Conservation (phyloP, 1,140 invertebrate species). For the Apocrypta bakeri region DNA sequence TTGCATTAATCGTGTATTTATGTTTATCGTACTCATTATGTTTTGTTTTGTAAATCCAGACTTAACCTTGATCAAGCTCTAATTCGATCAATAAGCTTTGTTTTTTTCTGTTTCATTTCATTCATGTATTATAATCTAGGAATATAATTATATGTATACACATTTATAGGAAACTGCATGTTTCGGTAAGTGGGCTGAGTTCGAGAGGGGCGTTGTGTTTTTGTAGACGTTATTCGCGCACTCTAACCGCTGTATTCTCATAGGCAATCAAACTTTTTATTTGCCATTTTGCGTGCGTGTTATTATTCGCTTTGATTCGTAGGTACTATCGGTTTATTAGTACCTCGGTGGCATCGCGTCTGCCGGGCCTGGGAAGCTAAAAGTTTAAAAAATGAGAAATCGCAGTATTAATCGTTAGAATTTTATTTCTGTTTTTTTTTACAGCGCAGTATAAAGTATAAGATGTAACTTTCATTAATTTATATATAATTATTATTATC, state of each 20-base stretch:
- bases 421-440: conserved; percentile 22
- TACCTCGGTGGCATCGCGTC: conserved; percentile 75
- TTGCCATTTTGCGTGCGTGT: conserved; percentile 40
- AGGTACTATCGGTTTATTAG: conserved; percentile 62
- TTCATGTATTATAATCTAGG: conserved; percentile 52
- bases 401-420: conserved; percentile 68
- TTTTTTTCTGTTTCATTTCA: conserved; percentile 36
- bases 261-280: conserved; percentile 49
- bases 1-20: conserved; percentile 31
- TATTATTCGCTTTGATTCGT: conserved; percentile 48
- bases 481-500: conserved; percentile 1
- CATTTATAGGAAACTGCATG: conserved; percentile 53
- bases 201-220: conserved; percentile 56
- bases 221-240: conserved; percentile 49
- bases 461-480: conserved; percentile 67
- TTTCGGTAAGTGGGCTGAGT: conserved; percentile 52
- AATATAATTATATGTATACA: conserved; percentile 57
- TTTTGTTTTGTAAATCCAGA: conserved; percentile 32
- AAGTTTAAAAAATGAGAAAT: conserved; percentile 73
- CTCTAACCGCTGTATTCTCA: conserved; percentile 44
- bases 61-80: conserved; percentile 42
- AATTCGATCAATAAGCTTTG: conserved; percentile 42
- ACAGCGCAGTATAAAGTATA: conserved; percentile 65
- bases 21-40: not conserved
- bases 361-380: conserved; percentile 76